These are phyloP conservation scores for Agrenia bidenticulata DNA, from an alignment of 2,888 invertebrate genomes.

Conservation along the genomic window DNA sequence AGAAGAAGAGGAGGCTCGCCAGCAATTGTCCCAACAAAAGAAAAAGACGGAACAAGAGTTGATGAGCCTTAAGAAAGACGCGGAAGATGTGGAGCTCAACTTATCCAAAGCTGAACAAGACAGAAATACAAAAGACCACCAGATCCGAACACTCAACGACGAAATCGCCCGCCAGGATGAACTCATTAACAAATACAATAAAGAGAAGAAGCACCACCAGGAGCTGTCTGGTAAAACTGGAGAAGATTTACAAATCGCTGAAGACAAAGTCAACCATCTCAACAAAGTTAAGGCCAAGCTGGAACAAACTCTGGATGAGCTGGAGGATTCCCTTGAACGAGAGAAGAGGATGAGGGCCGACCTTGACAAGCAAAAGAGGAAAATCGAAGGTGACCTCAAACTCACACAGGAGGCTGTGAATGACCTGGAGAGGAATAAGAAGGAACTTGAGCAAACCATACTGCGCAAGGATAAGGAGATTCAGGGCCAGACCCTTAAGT, in stretches of 20 bases:
- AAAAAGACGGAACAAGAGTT: conserved; percentile 96
- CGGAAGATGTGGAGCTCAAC: conserved; percentile 91
- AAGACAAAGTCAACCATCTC: conserved; percentile 99
- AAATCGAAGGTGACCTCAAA: conserved; percentile 98
- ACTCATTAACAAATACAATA: conserved; percentile 97
- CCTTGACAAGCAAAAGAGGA: conserved; percentile 97
- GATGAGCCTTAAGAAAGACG: conserved; percentile 91
- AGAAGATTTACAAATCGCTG: conserved; percentile 86
- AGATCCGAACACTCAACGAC: conserved; percentile 96
- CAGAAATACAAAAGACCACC: conserved; percentile 96
- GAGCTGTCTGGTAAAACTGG: conserved; percentile 88
- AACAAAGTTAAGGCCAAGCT: conserved; percentile 99
- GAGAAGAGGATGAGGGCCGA: conserved; percentile 98
- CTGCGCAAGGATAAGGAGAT: conserved; percentile 99
- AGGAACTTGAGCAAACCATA: conserved; percentile 94
- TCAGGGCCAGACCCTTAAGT: conserved; percentile 89
- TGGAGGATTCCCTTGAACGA: conserved; percentile 97
- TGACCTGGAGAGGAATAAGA: conserved; percentile 96
- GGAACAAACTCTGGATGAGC: conserved; percentile 97
- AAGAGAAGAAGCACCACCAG: conserved; percentile 97
- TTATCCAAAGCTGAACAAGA: conserved; percentile 94
- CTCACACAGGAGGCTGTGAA: conserved; percentile 96
- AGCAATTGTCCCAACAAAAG: conserved; percentile 86
- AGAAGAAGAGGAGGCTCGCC: conserved; percentile 26
- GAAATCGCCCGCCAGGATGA: conserved; percentile 99